phyloP scores from a whole-genome alignment of 2,113 vertebrate genomes.

The Lontra canadensis region DNA sequence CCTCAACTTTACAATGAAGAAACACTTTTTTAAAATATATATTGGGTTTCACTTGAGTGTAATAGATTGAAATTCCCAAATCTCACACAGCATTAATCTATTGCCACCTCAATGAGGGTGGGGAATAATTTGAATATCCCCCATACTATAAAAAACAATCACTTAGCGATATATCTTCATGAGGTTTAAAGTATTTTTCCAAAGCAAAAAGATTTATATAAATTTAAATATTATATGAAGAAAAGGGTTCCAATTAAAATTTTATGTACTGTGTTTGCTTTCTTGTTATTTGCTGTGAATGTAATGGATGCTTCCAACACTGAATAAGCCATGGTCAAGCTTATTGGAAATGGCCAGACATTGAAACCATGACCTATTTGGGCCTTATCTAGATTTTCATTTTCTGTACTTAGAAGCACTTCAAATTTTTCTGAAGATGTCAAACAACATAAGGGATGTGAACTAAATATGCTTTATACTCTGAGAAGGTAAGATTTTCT shows the following conservation, averaged over 20 bases:
- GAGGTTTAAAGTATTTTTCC: neutral
- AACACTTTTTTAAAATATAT: neutral
- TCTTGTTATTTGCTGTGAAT: neutral
- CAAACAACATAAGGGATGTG: neutral
- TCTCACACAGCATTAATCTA: neutral
- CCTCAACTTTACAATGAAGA: neutral
- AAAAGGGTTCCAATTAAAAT: neutral
- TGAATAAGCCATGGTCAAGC: neutral
- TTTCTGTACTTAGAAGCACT: slow-evolving; percentile 10
- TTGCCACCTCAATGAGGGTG: neutral
- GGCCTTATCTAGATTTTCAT: neutral
- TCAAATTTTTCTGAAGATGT: slow-evolving; percentile 23
- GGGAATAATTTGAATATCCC: neutral
- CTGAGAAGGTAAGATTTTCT: slow-evolving; percentile 67
- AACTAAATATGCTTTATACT: neutral
- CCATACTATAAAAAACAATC: neutral
- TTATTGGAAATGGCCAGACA: neutral
- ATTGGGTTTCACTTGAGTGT: neutral
- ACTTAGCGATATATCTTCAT: neutral
- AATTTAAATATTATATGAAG: neutral
- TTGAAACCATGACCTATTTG: neutral
- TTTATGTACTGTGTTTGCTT: neutral
- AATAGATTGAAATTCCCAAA: neutral
- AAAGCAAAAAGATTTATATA: neutral
- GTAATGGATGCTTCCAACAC: neutral